phyloP scores from a whole-genome alignment of 1,140 invertebrate genomes.

The Mya arenaria region DNA sequence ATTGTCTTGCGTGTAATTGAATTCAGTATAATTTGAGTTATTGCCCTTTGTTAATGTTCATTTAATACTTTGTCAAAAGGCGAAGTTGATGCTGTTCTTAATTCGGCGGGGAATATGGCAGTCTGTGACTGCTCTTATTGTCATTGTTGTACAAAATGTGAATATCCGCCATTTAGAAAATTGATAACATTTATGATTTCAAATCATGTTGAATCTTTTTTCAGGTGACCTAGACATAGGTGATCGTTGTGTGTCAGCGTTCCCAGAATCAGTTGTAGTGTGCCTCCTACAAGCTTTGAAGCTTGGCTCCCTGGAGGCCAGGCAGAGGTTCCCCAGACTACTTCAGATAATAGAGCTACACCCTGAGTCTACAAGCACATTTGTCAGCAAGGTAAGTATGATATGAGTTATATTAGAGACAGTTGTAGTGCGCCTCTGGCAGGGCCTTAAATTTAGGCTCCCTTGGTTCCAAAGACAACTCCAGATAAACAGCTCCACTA shows the following conservation, averaged over 20 bases:
- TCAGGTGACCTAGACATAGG: conserved; percentile 56
- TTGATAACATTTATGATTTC: not conserved
- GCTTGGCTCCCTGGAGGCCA: conserved; percentile 84
- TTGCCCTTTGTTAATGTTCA: no score
- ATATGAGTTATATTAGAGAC: no score
- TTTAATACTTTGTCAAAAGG: no score
- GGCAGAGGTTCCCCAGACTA: conserved; percentile 86
- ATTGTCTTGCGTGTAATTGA: no score
- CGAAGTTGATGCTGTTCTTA: no score
- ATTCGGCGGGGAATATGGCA: not conserved
- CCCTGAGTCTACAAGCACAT: conserved; percentile 76
- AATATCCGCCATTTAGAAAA: not conserved
- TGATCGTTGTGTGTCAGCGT: conserved; percentile 43
- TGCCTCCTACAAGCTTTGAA: conserved; percentile 83
- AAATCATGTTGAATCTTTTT: conserved; percentile 1
- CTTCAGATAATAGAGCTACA: conserved; percentile 83
- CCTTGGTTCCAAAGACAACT: no score
- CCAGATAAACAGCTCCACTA: no score
- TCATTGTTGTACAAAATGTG: not conserved
- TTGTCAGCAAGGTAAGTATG: conserved; percentile 79
- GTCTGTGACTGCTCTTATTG: not conserved
- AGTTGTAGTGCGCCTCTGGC: no score
- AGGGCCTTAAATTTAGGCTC: no score
- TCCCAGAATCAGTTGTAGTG: conserved; percentile 72
- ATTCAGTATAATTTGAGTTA: no score